phyloP scores from a whole-genome alignment of 2,888 invertebrate genomes.

The Lasioglossum lativentre region DNA sequence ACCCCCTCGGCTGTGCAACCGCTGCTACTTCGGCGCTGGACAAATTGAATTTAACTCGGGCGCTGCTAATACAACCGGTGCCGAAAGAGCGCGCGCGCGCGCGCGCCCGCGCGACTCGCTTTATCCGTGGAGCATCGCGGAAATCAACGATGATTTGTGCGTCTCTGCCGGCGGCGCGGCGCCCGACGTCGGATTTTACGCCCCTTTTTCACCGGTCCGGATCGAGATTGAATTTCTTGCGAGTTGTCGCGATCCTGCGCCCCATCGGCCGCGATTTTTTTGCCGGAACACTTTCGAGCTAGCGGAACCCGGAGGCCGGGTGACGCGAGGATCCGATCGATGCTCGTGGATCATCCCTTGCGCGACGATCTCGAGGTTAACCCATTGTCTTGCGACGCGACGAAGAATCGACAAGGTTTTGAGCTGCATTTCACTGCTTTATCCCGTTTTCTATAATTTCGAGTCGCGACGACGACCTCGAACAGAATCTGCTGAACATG shows the following conservation, averaged over 20 bases:
- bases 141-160: conserved; percentile 62
- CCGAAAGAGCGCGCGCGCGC: conserved; percentile 57
- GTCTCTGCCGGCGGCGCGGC: conserved; percentile 25
- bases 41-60: conserved; percentile 70
- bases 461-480: no score
- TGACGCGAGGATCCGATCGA: not conserved
- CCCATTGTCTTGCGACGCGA: no score
- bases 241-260: conserved; percentile 41
- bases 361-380: not conserved
- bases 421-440: no score
- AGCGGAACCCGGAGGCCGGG: not conserved
- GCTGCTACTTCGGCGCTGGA: conserved; percentile 46
- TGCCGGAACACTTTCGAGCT: not conserved
- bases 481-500: no score
- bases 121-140: conserved; percentile 52
- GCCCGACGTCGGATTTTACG: conserved; percentile 38
- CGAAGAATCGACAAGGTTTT: no score
- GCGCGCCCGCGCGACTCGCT: conserved; percentile 57
- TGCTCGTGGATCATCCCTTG: not conserved
- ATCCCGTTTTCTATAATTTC: no score
- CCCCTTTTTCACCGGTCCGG: conserved; percentile 10
- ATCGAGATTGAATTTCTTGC: conserved; percentile 62
- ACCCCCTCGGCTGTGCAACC: not conserved
- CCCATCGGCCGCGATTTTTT: conserved; percentile 31
- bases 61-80: conserved; percentile 58